Conservation (phyloP, 2,113 vertebrate species). For the Paralichthys olivaceus region DNA sequence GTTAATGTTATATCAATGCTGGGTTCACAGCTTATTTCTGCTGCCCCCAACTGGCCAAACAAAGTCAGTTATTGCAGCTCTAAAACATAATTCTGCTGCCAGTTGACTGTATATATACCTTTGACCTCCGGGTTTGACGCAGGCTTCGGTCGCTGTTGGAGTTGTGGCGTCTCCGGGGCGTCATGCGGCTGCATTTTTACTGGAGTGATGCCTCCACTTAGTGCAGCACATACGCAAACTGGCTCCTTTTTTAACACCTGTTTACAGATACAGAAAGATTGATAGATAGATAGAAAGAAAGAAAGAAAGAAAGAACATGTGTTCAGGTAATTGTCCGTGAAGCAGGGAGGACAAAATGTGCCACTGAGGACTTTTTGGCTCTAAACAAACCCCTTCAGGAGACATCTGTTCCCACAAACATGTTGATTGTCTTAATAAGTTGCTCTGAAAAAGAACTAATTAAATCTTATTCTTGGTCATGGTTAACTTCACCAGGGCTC, state of each 20-base stretch:
- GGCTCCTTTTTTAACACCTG: constrained; percentile 27
- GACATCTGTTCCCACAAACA: background rate
- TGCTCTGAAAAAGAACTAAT: background rate
- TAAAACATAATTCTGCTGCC: background rate
- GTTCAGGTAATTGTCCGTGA: constrained; percentile 15
- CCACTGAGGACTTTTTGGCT: background rate
- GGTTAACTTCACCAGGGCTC: background rate
- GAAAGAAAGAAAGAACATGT: constrained; percentile 2
- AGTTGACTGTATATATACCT: constrained; percentile 11
- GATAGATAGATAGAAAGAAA: background rate
- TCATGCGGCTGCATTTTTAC: constrained; percentile 10
- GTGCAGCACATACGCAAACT: background rate
- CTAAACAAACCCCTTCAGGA: background rate
- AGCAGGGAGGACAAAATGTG: background rate
- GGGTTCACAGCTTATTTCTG: background rate
- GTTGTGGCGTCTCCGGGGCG: background rate
- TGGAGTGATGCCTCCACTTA: background rate
- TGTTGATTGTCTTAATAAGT: background rate
- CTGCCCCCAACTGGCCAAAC: background rate
- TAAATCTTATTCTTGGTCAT: background rate
- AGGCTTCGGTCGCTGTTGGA: background rate
- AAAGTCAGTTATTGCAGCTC: background rate
- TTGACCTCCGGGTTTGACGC: constrained; percentile 22
- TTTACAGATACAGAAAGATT: constrained; percentile 14
- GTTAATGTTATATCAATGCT: too few relatives aligned